Evolutionary conservation across 2,113 vertebrate species (phyloP).

Genomic region (Callospermophilus lateralis): DNA sequence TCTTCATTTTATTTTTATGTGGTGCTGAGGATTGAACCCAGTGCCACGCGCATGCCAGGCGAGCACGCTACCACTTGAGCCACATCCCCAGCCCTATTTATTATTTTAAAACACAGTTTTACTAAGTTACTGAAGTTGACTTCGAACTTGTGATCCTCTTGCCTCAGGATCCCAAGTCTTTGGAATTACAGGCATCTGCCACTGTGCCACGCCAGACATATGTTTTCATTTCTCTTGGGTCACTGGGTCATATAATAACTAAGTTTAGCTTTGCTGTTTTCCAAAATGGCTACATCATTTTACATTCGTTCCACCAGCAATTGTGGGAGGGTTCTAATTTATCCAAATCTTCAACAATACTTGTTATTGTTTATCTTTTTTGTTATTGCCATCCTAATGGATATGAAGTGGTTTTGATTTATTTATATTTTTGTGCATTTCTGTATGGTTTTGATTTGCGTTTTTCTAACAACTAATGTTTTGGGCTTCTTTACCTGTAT

Average conservation of each 20-base stretch:
- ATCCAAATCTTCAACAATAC: background rate
- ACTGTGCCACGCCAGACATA: background rate
- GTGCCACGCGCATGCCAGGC: no score
- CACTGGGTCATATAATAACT: background rate
- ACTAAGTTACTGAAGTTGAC: no score
- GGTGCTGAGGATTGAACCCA: no score
- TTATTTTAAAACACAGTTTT: no score
- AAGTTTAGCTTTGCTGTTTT: constrained; percentile 20
- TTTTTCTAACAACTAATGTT: background rate
- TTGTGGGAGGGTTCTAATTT: background rate
- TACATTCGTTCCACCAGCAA: background rate
- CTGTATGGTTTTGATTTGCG: background rate
- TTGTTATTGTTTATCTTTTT: background rate
- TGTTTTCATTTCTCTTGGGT: background rate
- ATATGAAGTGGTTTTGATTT: background rate
- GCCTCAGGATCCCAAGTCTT: no score
- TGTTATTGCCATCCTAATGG: background rate
- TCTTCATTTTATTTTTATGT: no score
- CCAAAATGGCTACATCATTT: background rate
- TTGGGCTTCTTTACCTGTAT: background rate
- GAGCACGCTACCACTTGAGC: no score
- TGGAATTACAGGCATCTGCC: no score
- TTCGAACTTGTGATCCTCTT: no score
- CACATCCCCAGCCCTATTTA: no score
- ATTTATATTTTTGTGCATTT: no score